These are phyloP conservation scores for Taurulus bubalis DNA, from an alignment of 2,113 vertebrate genomes.

Conservation along the genomic window DNA sequence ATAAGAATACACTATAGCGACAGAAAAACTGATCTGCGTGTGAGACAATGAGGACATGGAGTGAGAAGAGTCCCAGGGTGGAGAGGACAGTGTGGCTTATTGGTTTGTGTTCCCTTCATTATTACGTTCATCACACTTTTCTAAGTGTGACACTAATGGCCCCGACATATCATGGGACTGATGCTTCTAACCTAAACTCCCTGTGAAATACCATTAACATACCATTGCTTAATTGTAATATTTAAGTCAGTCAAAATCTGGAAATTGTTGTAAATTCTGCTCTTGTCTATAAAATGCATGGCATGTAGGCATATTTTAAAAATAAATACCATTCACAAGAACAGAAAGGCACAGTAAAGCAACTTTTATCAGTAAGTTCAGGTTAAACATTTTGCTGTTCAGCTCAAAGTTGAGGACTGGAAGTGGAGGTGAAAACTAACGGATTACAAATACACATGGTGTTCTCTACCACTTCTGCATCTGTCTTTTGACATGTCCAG, in stretches of 20 bases:
- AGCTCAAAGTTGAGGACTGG: not conserved
- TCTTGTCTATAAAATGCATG: too few relatives aligned
- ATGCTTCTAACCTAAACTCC: not conserved
- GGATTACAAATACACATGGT: not conserved
- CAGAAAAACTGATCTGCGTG: slow-evolving; percentile 41
- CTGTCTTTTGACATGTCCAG: not conserved
- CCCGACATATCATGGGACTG: not conserved
- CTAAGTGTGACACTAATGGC: slow-evolving; percentile 9
- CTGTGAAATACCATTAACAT: not conserved
- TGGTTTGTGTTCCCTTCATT: slow-evolving; percentile 53
- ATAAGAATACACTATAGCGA: slow-evolving; percentile 63
- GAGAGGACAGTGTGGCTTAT: slow-evolving; percentile 29
- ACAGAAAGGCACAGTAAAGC: not conserved
- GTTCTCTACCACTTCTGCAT: too few relatives aligned
- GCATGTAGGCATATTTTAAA: too few relatives aligned
- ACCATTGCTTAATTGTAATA: not conserved
- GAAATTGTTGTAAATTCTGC: not conserved
- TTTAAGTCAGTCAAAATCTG: not conserved
- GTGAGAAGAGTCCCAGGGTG: slow-evolving; percentile 1
- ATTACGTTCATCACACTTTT: slow-evolving; percentile 32
- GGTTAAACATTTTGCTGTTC: not conserved
- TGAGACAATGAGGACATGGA: slow-evolving; percentile 37
- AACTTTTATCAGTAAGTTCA: not conserved
- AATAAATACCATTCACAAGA: not conserved
- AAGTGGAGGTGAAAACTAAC: not conserved